Percentiles rank a stretch among this genome's conserved stretches.
These are phyloP conservation scores for Chinchilla lanigera DNA, from an alignment of 2,113 vertebrate genomes.

Conservation along the genomic window DNA sequence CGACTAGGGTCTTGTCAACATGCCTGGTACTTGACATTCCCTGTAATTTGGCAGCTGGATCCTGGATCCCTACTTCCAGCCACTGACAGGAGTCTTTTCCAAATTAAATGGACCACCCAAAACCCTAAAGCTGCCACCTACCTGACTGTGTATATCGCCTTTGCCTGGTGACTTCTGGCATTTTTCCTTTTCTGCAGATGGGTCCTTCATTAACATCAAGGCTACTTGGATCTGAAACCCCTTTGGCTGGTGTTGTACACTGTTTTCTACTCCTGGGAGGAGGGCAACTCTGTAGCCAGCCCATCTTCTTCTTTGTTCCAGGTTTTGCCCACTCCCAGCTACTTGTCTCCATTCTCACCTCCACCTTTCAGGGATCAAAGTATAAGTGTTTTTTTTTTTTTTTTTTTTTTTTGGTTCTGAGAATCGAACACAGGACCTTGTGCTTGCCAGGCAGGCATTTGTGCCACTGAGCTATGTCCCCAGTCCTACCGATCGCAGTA, in stretches of 20 bases:
- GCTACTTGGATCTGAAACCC: conserved; percentile 20
- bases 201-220: conserved; percentile 56
- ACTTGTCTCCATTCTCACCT: not conserved
- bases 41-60: conserved; percentile 68
- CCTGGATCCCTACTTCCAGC: conserved; percentile 43
- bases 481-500: no score
- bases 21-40: conserved; percentile 69
- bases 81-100: conserved; percentile 59
- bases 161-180: conserved; percentile 51
- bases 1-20: conserved; percentile 67
- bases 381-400: no score
- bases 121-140: conserved; percentile 48
- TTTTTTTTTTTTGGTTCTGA: no score
- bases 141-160: conserved; percentile 34
- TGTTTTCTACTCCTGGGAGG: not conserved
- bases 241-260: not conserved
- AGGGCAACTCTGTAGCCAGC: not conserved
- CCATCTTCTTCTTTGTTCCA: not conserved
- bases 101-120: conserved; percentile 80
- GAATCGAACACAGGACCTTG: no score
- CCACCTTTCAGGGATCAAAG: not conserved
- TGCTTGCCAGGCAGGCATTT: no score
- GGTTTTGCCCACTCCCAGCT: not conserved
- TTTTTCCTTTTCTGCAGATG: conserved; percentile 61
- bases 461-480: no score